A percentile compares a stretch with the other conserved stretches of the same genome.
Conservation (phyloP, 2,888 invertebrate genomes). For the Globia sparganii region DNA sequence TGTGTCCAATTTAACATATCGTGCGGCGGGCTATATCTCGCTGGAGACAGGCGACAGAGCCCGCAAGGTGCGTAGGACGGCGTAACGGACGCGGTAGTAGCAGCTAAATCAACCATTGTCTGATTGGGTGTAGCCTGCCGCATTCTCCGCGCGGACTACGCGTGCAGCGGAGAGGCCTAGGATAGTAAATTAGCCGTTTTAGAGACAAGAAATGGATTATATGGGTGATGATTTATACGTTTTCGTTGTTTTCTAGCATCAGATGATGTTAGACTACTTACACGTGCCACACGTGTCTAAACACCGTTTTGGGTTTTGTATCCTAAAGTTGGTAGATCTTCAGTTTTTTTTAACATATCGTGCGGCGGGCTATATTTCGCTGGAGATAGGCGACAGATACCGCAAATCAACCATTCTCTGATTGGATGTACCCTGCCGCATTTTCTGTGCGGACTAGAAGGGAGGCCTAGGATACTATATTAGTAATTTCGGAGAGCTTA, state of each 20-base stretch:
- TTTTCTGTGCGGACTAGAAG: slow-evolving; percentile 70
- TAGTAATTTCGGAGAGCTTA: too few relatives aligned
- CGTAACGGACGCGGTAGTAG: slow-evolving; percentile 85
- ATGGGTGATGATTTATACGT: neutral
- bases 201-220: neutral
- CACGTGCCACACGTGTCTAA: neutral
- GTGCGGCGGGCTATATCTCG: slow-evolving; percentile 75
- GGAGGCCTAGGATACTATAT: slow-evolving; percentile 39
- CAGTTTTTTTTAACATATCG: slow-evolving; percentile 77
- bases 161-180: slow-evolving; percentile 55
- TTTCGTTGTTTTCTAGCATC: neutral
- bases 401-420: slow-evolving; percentile 87
- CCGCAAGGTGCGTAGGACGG: slow-evolving; percentile 85
- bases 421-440: slow-evolving; percentile 85
- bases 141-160: slow-evolving; percentile 72
- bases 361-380: slow-evolving; percentile 73
- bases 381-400: slow-evolving; percentile 74
- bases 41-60: slow-evolving; percentile 74
- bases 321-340: neutral
- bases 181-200: neutral
- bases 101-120: slow-evolving; percentile 87
- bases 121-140: slow-evolving; percentile 86
- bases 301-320: neutral
- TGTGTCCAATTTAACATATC: slow-evolving; percentile 86
- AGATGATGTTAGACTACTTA: neutral